Evolutionary conservation across 2,797 vertebrate genomes (phyloP).

Genomic region (Apogon hyalosoma): DNA sequence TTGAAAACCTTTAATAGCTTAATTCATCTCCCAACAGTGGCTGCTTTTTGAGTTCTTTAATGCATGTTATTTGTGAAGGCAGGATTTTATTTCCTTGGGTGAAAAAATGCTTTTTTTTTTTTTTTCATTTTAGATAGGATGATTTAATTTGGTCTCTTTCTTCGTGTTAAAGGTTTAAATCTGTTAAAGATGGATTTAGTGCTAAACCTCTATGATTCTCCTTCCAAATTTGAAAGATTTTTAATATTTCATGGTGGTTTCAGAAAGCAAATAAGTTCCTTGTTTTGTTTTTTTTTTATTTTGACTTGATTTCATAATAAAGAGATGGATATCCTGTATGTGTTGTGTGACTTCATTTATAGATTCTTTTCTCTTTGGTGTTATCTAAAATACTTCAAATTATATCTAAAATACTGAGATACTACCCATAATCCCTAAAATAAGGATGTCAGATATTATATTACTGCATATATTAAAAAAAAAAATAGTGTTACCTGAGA

Average conservation of each 20-base stretch:
- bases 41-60: slow-evolving; percentile 55
- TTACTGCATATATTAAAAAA: too few relatives aligned
- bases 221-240: slow-evolving; percentile 69
- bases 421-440: too few relatives aligned
- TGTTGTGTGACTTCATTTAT: not conserved
- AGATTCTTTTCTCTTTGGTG: not conserved
- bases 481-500: too few relatives aligned
- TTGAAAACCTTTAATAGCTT: slow-evolving; percentile 37
- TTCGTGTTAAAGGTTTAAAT: slow-evolving; percentile 65
- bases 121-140: slow-evolving; percentile 60
- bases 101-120: slow-evolving; percentile 34
- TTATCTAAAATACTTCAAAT: not conserved
- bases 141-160: slow-evolving; percentile 68
- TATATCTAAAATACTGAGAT: too few relatives aligned
- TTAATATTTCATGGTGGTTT: slow-evolving; percentile 77
- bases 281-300: slow-evolving; percentile 78
- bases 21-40: slow-evolving; percentile 51
- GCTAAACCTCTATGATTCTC: slow-evolving; percentile 44
- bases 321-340: slow-evolving; percentile 77
- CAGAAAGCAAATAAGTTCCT: slow-evolving; percentile 67
- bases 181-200: slow-evolving; percentile 58
- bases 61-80: slow-evolving; percentile 75
- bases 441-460: too few relatives aligned
- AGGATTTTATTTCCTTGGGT: slow-evolving; percentile 56
- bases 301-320: slow-evolving; percentile 88